A percentile compares a stretch with the other conserved stretches of the same genome.
Conservation (phyloP, 1,140 invertebrate species). For the Drosophila ananassae region DNA sequence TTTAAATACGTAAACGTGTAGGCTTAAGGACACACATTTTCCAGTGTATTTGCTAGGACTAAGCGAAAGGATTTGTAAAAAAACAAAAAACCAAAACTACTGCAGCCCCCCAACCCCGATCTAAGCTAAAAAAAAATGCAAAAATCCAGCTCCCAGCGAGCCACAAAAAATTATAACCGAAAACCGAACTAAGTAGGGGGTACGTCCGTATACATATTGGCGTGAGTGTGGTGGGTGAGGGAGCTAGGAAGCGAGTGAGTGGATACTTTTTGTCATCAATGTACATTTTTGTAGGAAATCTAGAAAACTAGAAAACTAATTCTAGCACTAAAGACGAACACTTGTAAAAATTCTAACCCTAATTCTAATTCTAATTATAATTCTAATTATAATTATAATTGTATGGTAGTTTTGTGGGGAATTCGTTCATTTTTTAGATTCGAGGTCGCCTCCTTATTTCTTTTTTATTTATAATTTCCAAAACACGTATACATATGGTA, state of each 20-base stretch:
- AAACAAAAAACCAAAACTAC: constrained; percentile 19
- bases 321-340: constrained; percentile 45
- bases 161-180: constrained; percentile 54
- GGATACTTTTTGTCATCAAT: constrained; percentile 42
- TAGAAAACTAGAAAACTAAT: constrained; percentile 7
- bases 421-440: constrained; percentile 7
- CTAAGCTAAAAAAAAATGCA: constrained; percentile 9
- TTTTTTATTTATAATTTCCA: constrained; percentile 21
- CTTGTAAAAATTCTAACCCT: constrained; percentile 44
- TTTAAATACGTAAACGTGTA: constrained; percentile 26
- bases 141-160: constrained; percentile 40
- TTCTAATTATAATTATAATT: background rate
- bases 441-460: background rate
- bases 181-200: constrained; percentile 19
- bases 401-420: constrained; percentile 13
- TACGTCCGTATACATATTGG: constrained; percentile 14
- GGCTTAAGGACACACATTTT: constrained; percentile 65
- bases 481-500: background rate
- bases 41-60: constrained; percentile 74
- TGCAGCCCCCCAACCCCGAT: constrained; percentile 10
- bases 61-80: constrained; percentile 53
- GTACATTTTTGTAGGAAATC: constrained; percentile 46
- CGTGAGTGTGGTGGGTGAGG: constrained; percentile 21
- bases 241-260: constrained; percentile 28
- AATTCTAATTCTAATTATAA: background rate